These are phyloP conservation scores for Chymomyza fuscimana DNA, from an alignment of 2,888 invertebrate species.

Conservation along the genomic window DNA sequence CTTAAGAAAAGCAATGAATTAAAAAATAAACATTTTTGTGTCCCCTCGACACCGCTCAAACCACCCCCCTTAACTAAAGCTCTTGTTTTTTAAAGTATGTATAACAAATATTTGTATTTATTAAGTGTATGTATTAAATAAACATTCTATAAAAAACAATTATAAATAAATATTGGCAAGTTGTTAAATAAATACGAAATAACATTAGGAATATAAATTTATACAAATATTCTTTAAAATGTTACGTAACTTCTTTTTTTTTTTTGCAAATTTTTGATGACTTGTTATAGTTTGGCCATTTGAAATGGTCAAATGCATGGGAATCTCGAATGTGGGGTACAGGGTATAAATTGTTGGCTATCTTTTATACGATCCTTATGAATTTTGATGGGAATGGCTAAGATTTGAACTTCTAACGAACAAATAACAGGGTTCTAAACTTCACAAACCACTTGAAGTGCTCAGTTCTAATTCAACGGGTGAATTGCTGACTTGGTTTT, in stretches of 20 bases:
- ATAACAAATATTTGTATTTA: not conserved
- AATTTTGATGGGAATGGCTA: constrained; percentile 4
- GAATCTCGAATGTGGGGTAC: constrained; percentile 35
- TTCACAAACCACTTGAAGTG: not conserved
- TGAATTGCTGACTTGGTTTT: not conserved
- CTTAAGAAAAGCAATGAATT: too few relatives aligned
- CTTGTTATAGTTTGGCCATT: constrained; percentile 67
- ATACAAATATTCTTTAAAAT: constrained; percentile 22
- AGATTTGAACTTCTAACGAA: not conserved
- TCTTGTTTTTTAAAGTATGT: not conserved
- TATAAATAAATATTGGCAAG: constrained; percentile 4
- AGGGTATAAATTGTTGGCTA: constrained; percentile 6
- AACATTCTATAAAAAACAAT: constrained; percentile 6
- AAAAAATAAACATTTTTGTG: too few relatives aligned
- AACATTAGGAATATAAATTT: constrained; percentile 39
- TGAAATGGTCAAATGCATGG: constrained; percentile 54
- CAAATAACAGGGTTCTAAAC: not conserved
- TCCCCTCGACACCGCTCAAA: too few relatives aligned
- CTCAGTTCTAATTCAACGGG: not conserved
- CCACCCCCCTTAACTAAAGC: not conserved
- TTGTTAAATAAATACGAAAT: constrained; percentile 65
- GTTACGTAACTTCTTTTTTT: constrained; percentile 22
- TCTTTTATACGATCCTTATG: not conserved
- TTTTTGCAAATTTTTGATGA: constrained; percentile 40
- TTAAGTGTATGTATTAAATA: not conserved